These are phyloP conservation scores for Lithobates sylvaticus DNA, from an alignment of 2,797 vertebrate genomes.

Conservation along the genomic window DNA sequence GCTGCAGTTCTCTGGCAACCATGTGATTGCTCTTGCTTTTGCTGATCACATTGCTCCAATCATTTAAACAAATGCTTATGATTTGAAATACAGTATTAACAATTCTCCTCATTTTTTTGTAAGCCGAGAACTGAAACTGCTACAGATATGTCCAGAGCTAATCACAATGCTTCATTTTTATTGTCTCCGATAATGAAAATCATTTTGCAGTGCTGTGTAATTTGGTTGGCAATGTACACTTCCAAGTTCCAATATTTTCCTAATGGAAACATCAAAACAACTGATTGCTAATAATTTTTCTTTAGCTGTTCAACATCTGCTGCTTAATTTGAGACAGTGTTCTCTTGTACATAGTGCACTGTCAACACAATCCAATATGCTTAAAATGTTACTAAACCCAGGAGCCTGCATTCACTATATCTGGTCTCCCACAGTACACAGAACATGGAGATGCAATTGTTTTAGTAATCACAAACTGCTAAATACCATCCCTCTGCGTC, in stretches of 20 bases:
- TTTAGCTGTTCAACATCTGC: slow-evolving; percentile 15
- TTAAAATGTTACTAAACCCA: too few relatives aligned
- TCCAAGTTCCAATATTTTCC: background rate
- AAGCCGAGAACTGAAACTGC: background rate
- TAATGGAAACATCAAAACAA: background rate
- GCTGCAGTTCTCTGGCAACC: background rate
- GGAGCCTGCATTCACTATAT: too few relatives aligned
- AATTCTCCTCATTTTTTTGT: background rate
- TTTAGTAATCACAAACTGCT: too few relatives aligned
- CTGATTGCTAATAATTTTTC: slow-evolving; percentile 7
- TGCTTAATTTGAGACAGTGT: background rate
- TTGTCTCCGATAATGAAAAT: slow-evolving; percentile 23
- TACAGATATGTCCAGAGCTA: slow-evolving; percentile 1
- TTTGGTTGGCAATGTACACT: slow-evolving; percentile 5
- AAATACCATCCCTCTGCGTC: too few relatives aligned
- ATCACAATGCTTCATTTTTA: slow-evolving; percentile 26
- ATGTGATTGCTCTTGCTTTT: background rate
- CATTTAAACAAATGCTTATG: slow-evolving; percentile 34
- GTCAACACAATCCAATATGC: background rate
- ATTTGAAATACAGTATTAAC: slow-evolving; percentile 19
- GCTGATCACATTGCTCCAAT: slow-evolving; percentile 2
- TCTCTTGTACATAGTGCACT: background rate
- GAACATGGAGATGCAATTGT: too few relatives aligned
- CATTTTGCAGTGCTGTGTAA: slow-evolving; percentile 1
- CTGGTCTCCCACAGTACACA: too few relatives aligned